A percentile compares a stretch with the other conserved stretches of the same genome.
Evolutionary conservation across 2,888 invertebrate genomes (phyloP).

Genomic region (Ophion costatus): DNA sequence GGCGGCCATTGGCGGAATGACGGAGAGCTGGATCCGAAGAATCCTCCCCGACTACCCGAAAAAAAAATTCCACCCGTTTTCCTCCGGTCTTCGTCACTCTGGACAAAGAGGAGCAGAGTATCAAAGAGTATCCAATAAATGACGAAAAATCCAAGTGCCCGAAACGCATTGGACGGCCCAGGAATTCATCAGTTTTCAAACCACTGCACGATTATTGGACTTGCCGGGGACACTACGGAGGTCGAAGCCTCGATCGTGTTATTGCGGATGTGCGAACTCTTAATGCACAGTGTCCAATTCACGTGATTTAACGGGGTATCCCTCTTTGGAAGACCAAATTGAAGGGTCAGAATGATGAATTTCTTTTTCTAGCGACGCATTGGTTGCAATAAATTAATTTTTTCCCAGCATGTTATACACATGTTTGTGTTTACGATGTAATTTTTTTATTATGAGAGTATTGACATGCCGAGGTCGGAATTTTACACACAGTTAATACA

Average conservation of each 20-base stretch:
- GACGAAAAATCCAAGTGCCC: not conserved
- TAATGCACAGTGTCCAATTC: not conserved
- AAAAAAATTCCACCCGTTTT: slow-evolving; percentile 1
- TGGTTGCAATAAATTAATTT: too few relatives aligned
- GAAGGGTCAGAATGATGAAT: too few relatives aligned
- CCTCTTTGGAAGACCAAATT: too few relatives aligned
- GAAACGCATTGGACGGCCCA: not conserved
- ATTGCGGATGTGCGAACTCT: not conserved
- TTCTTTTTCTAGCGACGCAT: too few relatives aligned
- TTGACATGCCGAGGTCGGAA: too few relatives aligned
- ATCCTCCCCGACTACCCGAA: not conserved
- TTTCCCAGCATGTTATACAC: too few relatives aligned
- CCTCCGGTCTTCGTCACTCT: slow-evolving; percentile 7
- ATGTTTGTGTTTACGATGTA: too few relatives aligned
- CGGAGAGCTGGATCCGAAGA: not conserved
- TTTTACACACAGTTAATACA: too few relatives aligned
- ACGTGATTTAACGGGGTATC: not conserved
- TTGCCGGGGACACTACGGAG: not conserved
- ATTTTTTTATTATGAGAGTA: too few relatives aligned
- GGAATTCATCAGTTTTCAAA: not conserved
- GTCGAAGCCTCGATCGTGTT: not conserved
- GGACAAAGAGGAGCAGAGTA: not conserved
- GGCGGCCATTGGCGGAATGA: not conserved
- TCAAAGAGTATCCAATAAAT: slow-evolving; percentile 6
- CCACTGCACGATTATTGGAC: not conserved